Conservation (phyloP, 2,113 vertebrate species). For the Electrona antarctica region DNA sequence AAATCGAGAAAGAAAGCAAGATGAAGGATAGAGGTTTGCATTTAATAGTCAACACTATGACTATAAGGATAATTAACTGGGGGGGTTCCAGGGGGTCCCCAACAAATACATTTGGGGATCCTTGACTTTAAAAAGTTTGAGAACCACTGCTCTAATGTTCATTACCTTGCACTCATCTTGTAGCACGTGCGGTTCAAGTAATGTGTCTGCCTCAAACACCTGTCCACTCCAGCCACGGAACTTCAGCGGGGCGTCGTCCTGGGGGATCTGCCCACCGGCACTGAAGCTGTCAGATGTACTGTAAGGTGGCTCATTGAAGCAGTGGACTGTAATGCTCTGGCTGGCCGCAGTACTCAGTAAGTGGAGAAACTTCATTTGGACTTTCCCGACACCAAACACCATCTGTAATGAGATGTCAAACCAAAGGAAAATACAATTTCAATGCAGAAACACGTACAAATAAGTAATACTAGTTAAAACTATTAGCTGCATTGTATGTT, state of each 20-base stretch:
- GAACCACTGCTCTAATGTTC: background rate
- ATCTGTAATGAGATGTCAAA: conserved; percentile 75
- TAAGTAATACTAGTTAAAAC: background rate
- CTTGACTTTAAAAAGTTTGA: too few species aligned
- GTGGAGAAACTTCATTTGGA: conserved; percentile 99
- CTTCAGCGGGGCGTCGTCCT: conserved; percentile 65
- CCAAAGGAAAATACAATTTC: background rate
- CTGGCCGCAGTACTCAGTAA: conserved; percentile 92
- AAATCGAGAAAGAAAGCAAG: too few species aligned
- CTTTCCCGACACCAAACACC: conserved; percentile 88
- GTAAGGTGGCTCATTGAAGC: conserved; percentile 77
- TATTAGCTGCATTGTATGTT: background rate
- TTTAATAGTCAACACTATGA: too few species aligned
- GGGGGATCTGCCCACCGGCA: conserved; percentile 47
- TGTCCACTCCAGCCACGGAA: conserved; percentile 95
- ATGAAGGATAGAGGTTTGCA: too few species aligned
- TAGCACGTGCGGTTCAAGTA: conserved; percentile 87
- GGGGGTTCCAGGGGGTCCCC: too few species aligned
- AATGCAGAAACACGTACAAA: background rate
- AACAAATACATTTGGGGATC: too few species aligned
- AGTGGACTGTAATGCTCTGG: conserved; percentile 90
- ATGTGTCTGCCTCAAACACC: conserved; percentile 84
- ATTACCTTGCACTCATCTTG: conserved; percentile 92
- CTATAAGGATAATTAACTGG: too few species aligned
- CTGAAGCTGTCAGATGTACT: conserved; percentile 52